phyloP scores from a whole-genome alignment of 2,113 vertebrate species.

The Onychostruthus taczanowskii region DNA sequence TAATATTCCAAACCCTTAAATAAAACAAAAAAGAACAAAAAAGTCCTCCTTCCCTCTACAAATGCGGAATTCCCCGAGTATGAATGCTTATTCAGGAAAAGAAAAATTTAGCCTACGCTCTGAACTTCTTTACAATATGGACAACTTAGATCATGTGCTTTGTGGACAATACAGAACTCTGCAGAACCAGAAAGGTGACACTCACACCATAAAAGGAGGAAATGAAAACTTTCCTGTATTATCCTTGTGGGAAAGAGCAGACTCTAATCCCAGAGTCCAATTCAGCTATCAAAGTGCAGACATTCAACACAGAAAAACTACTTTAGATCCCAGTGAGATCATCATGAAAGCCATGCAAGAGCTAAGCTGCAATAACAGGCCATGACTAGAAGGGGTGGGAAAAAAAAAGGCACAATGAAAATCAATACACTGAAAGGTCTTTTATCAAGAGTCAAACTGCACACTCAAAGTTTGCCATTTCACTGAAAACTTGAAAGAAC shows the following conservation, averaged over 20 bases:
- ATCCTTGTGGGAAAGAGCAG: not conserved
- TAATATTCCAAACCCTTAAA: conserved; percentile 41
- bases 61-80: not conserved
- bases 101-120: not conserved
- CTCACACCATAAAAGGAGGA: not conserved
- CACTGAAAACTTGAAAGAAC: not conserved
- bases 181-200: not conserved
- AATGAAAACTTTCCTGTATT: not conserved
- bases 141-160: not conserved
- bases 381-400: not conserved
- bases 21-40: not conserved
- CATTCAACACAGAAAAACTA: not conserved
- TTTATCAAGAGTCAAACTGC: not conserved
- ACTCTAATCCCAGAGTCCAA: not conserved
- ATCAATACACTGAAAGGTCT: not conserved
- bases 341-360: not conserved
- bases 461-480: not conserved
- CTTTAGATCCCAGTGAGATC: not conserved
- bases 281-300: not conserved
- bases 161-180: not conserved
- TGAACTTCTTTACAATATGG: not conserved
- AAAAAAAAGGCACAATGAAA: not conserved
- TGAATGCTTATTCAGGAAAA: not conserved
- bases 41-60: not conserved
- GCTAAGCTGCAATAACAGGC: not conserved